A percentile compares a stretch with the other conserved stretches of the same genome.
Conservation (phyloP, 1,140 invertebrate species). For the Drosophila asahinai region DNA sequence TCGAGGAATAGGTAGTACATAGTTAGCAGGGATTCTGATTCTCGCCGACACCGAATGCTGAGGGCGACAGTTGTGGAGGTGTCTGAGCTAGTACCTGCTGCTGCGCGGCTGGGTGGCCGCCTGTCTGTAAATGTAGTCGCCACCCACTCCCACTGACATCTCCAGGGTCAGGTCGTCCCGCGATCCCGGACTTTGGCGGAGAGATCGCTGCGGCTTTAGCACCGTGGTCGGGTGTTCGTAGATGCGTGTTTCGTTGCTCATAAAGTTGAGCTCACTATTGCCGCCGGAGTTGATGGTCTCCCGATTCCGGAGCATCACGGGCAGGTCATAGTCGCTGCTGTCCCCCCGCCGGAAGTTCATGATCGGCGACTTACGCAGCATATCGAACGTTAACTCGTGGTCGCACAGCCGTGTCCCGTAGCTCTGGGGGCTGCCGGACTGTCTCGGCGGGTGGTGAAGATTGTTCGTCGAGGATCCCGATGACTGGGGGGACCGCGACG, state of each 20-base stretch:
- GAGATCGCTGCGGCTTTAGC: slow-evolving; percentile 60
- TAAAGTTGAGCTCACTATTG: slow-evolving; percentile 81
- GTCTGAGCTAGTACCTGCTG: slow-evolving; percentile 75
- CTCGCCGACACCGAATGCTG: slow-evolving; percentile 8
- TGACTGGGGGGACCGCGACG: slow-evolving; percentile 72
- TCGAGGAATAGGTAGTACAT: slow-evolving; percentile 16
- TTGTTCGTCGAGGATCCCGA: slow-evolving; percentile 78
- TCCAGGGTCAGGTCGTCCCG: slow-evolving; percentile 64
- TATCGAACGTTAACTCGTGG: slow-evolving; percentile 83
- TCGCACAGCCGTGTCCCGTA: slow-evolving; percentile 82
- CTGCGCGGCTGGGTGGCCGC: slow-evolving; percentile 50
- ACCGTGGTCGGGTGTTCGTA: slow-evolving; percentile 79
- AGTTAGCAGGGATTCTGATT: slow-evolving; percentile 18
- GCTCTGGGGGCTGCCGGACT: slow-evolving; percentile 73
- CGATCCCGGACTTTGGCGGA: slow-evolving; percentile 59
- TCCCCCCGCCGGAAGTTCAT: slow-evolving; percentile 77
- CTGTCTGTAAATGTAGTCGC: slow-evolving; percentile 65
- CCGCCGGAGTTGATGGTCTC: slow-evolving; percentile 81
- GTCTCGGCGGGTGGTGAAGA: slow-evolving; percentile 54
- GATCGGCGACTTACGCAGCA: slow-evolving; percentile 73
- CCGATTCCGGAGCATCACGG: slow-evolving; percentile 63
- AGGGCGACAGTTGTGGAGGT: neutral
- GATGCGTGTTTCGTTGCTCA: slow-evolving; percentile 78
- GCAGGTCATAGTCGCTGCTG: slow-evolving; percentile 66
- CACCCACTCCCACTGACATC: slow-evolving; percentile 57